A percentile compares a stretch with the other conserved stretches of the same genome.
phyloP scores from a whole-genome alignment of 2,888 invertebrate species.

The Pollenia labialis region DNA sequence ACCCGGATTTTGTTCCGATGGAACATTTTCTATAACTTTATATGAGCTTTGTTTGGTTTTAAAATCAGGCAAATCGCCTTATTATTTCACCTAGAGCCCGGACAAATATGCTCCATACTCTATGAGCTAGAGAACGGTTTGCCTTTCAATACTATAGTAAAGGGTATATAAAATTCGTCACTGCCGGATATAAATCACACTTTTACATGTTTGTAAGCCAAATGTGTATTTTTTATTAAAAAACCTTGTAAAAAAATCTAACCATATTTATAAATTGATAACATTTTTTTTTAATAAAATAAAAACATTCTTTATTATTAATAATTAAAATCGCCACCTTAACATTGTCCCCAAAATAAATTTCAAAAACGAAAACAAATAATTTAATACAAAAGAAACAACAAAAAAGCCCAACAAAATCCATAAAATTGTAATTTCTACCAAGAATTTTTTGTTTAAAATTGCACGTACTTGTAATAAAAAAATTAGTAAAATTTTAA shows the following conservation, averaged over 20 bases:
- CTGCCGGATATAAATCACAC: no score
- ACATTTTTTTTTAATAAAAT: constrained; percentile 6
- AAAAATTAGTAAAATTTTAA: constrained; percentile 33
- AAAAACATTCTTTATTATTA: constrained; percentile 55
- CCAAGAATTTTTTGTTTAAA: constrained; percentile 8
- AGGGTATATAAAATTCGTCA: no score
- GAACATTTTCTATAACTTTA: no score
- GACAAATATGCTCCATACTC: no score
- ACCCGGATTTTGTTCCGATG: no score
- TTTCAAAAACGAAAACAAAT: constrained; percentile 24
- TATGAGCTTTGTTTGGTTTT: no score
- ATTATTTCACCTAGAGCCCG: no score
- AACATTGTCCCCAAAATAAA: constrained; percentile 50
- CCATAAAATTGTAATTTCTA: constrained; percentile 4
- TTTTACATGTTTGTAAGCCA: no score
- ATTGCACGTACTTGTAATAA: constrained; percentile 47
- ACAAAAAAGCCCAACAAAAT: not conserved
- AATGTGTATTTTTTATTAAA: not conserved
- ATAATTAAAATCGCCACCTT: constrained; percentile 57
- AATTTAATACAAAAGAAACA: constrained; percentile 6
- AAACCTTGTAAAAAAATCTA: not conserved
- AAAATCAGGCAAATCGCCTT: no score
- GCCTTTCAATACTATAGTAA: no score
- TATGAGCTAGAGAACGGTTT: no score
- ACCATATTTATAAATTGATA: not conserved